Evolutionary conservation across 2,888 invertebrate genomes (phyloP), one percentile per base, ranked within the genome.

Genomic region (Dione juno): DNA sequence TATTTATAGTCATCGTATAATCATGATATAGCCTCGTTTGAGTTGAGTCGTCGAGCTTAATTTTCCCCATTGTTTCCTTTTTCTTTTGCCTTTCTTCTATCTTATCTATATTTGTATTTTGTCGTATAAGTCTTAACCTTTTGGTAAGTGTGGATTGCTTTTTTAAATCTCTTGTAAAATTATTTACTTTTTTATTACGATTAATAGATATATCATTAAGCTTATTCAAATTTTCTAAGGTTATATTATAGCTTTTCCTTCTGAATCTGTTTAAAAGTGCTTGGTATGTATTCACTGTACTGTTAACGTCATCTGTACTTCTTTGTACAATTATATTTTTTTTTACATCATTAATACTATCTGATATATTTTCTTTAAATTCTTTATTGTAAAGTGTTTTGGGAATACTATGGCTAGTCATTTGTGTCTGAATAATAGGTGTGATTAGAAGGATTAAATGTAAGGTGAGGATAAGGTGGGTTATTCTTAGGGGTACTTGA

Each of bases 1-100:
- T 88, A 72, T 88, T 87, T 3, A 90, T 84, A 2, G 92, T 92
- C 69, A 88, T 87, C 14, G 87, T 90, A 73, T 89, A 92, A 79
- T 92, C 92, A 63, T 88, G 82, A 69, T 87, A 90, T 76, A 92
- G 85, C 78, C 89, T 91, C 0, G 81, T 83, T 77, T 88, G 82
- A 1, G 88, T 89, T 1, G 76, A 84, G 41, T 92, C 91, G 41
- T 92, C 90, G 52, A 91, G 81, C 79, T 84, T 84, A 1, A 90
- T 76, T 73, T 90, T 90, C 43, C 86, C 91, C 85, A 88, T 88
- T 2, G 88, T 83, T 73, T 85, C 87, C 54, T 84, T 74, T 67
- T 74, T 77, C 13, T 69, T 54, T 43, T 71, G 45, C 11, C 57
- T 57, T 57, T 57, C 57, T 40, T 57, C 57, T 37, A 37, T 37